Percentiles rank a stretch among this genome's conserved stretches.
Conservation (phyloP, 1,140 invertebrate genomes). For the Hirudo medicinalis region DNA sequence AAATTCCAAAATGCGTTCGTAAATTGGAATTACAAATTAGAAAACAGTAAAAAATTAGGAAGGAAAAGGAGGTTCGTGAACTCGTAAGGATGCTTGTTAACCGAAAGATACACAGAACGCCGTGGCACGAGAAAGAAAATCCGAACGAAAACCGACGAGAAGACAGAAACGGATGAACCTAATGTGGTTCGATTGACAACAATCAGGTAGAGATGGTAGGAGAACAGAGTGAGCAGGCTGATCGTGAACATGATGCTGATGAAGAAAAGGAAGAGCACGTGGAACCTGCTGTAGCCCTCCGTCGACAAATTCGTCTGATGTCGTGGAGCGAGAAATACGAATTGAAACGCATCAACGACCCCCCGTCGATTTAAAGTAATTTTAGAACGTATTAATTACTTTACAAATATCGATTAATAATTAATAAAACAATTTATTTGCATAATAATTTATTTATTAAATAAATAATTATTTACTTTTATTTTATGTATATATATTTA, state of each 20-base stretch:
- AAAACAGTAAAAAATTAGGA: background rate
- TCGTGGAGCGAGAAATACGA: too few species aligned
- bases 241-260: conserved; percentile 91
- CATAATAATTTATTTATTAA: too few species aligned
- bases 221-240: conserved; percentile 80
- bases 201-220: conserved; percentile 88
- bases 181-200: conserved; percentile 81
- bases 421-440: too few species aligned
- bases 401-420: background rate
- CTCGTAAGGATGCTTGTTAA: background rate
- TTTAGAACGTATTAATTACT: background rate
- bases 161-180: conserved; percentile 50
- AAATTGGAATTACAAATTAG: background rate
- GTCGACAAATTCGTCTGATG: conserved; percentile 6
- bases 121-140: background rate
- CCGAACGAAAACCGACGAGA: background rate
- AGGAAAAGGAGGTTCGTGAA: background rate
- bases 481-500: too few species aligned
- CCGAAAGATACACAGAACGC: background rate
- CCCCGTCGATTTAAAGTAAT: background rate
- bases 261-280: conserved; percentile 91
- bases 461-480: too few species aligned
- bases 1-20: too few species aligned
- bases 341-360: background rate
- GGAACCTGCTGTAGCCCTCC: conserved; percentile 59